Evolutionary conservation across 2,113 vertebrate species (phyloP).

Genomic region (Paramormyrops kingsleyae): DNA sequence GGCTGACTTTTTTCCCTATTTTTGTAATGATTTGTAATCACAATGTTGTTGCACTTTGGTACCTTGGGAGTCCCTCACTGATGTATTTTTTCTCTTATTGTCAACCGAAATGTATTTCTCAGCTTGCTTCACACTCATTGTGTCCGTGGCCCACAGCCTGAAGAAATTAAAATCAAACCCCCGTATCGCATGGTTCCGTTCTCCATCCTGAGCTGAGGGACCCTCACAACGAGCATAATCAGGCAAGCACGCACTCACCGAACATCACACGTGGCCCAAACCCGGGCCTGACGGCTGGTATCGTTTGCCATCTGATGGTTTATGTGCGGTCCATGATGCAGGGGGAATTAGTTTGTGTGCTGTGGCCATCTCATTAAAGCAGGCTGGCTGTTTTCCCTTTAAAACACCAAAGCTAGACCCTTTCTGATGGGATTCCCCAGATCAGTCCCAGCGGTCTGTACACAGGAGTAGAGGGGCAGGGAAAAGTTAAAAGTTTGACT

Average conservation of each 20-base stretch:
- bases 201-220: not conserved
- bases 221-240: not conserved
- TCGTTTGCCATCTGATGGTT: not conserved
- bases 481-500: not conserved
- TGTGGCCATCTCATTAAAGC: not conserved
- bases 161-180: not conserved
- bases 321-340: not conserved
- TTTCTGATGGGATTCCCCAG: not conserved
- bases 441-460: not conserved
- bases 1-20: not conserved
- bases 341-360: not conserved
- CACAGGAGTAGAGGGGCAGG: not conserved
- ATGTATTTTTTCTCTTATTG: not conserved
- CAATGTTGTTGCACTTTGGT: not conserved
- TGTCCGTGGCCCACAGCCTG: not conserved
- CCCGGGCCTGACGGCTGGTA: not conserved
- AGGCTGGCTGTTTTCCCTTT: not conserved
- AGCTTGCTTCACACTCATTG: not conserved
- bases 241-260: not conserved
- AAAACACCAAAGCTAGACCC: not conserved
- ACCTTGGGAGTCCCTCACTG: not conserved
- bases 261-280: not conserved
- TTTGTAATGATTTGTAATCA: not conserved
- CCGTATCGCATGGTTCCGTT: not conserved
- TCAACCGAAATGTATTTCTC: not conserved